Percentiles rank a stretch among this genome's conserved stretches.
Conservation (phyloP, 2,888 invertebrate genomes). For the Bimastos eiseni region DNA sequence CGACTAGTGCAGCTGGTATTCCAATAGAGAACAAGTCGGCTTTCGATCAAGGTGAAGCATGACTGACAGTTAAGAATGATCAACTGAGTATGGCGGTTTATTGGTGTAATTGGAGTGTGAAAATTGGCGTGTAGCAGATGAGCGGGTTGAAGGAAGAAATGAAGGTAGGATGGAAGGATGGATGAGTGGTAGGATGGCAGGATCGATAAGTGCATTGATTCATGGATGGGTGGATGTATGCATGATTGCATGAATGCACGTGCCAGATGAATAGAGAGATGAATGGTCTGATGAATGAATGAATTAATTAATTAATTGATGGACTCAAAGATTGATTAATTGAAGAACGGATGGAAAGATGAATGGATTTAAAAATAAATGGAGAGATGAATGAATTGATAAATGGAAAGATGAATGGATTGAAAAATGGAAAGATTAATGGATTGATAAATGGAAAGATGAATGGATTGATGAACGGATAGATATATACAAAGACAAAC, state of each 20-base stretch:
- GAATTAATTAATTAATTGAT: neutral
- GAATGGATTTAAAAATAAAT: neutral
- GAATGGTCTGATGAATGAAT: neutral
- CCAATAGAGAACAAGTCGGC: neutral
- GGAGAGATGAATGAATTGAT: neutral
- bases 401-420: neutral
- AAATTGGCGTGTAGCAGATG: neutral
- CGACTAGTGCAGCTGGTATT: neutral
- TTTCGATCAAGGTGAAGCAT: neutral
- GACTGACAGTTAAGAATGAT: neutral
- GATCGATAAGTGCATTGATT: neutral
- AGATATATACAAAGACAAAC: neutral
- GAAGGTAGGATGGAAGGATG: neutral
- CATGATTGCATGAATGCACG: neutral
- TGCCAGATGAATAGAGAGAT: neutral
- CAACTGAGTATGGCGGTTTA: neutral
- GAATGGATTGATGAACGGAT: neutral
- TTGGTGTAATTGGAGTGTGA: neutral
- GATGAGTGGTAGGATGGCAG: neutral
- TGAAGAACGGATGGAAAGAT: neutral
- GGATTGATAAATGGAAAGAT: neutral
- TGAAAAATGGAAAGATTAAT: neutral
- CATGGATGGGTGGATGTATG: neutral
- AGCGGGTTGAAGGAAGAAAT: neutral
- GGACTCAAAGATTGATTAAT: neutral